Base-by-base conservation (phyloP, 2,797 vertebrate species). In the Malacoraja senta region DNA sequence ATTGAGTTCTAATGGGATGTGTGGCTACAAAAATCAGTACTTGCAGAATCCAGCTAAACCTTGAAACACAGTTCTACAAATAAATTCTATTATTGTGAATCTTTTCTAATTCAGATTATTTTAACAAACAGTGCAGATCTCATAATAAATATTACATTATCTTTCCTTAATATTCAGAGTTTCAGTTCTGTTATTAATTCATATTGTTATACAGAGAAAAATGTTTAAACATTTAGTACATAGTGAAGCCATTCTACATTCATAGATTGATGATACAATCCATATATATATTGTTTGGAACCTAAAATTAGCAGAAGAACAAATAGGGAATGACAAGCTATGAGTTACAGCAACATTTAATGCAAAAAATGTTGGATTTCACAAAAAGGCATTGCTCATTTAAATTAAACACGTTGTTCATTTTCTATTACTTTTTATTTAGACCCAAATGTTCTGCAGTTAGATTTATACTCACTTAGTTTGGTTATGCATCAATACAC, bases 141-240 rank as follows among this genome's bases (percentile, higher is more conserved):
- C 21, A 8, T 61, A 53, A 58, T 83, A 61, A 83, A 61, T 58
- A 9, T 24, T 53, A 83, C 44, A 26, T 58, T 32, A 1, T 58
- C 53, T 61, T 61, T 84, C 61, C 81, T n/a, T 84, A 61, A n/a
- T 65, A 29, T 63, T 86, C 83, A 86, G 32, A 88, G n/a, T 65
- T 91, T 72, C 68, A 72, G 19, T 19, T 72, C 24, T 44, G 35
- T 38, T 88, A 12, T 61, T 90, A 72, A 91, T 72, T 63, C 8
- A 26, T 6, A 72, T 72, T 91, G 32, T 32, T 17, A 9, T 61
- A 32, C 29, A 17, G 21, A 38, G 32, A 61, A 86, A 58, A 58
- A 63, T 15, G 9, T 29, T n/a, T 61, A 29, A 63, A 63, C 26
- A 63, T 84, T n/a, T 29, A 8, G 72, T 72, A 12, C 26, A 26